Base-by-base conservation (phyloP, 1,140 invertebrate species). In the Aphelinus certus region DNA sequence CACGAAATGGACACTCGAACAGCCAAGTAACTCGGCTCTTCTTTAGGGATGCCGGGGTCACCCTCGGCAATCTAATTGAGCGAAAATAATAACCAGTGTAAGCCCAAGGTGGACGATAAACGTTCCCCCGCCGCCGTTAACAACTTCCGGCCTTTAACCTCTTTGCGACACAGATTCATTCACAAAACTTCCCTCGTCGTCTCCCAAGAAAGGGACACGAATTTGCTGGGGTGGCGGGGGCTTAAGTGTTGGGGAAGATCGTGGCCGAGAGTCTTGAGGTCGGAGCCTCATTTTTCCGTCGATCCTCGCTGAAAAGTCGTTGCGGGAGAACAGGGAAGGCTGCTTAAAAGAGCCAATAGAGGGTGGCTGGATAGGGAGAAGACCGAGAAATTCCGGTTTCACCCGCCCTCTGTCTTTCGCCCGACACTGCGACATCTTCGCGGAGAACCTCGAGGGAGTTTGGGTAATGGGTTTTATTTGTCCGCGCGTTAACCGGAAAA, bases 381-480 rank as follows among this genome's bases (percentile, higher is more conserved):
- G 69, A 75, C 62, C 65, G 75, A 65, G 76, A 77, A 45, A 53
- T 48, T 47, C 2, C 3, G 42, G 43, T 6, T 26, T 53, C 26
- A 46, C 58, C 9, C 55, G 5, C 47, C 6, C 45, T 57, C n/a
- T 4, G 10, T 61, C n/a, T 66, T 51, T 51, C 5, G 5, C 43
- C 48, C 45, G 1, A 26, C 45, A 46, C 2, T 51, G 76, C 66
- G 71, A 72, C 61, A 73, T 79, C 76, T 80, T 80, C 70, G 53
- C 49, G 66, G 80, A 75, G 77, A 61, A 76, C 60, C 61, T 67
- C 51, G 68, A 63, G 51, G 42, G 67, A 70, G 68, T 71, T 63
- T 85, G 85, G 81, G 83, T 86, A 87, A 86, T 87, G 84, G 85
- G 71, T 87, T 87, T 86, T 85, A 85, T 85, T 84, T 83, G 83